These are phyloP conservation scores for Bufo bufo DNA, from an alignment of 2,113 vertebrate genomes.

Conservation along the genomic window DNA sequence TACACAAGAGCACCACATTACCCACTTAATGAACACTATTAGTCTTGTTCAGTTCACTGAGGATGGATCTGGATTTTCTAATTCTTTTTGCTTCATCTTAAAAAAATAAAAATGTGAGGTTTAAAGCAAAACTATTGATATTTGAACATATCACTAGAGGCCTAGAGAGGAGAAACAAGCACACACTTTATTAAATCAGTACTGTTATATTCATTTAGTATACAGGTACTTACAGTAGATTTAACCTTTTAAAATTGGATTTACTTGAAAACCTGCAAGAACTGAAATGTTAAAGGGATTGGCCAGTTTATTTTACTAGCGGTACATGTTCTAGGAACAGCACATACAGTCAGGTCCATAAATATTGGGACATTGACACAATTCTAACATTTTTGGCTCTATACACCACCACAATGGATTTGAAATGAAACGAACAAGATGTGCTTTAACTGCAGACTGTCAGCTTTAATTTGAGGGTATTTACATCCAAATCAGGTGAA, in stretches of 20 bases:
- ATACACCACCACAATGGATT: no score
- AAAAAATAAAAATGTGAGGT: not conserved
- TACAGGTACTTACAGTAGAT: not conserved
- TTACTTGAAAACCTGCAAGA: no score
- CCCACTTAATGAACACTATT: constrained; percentile 12
- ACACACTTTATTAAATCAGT: not conserved
- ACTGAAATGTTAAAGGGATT: no score
- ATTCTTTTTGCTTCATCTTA: not conserved
- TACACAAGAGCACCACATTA: constrained; percentile 16
- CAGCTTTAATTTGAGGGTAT: no score
- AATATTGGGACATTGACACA: no score
- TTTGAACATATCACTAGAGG: not conserved
- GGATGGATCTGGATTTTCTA: not conserved
- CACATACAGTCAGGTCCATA: no score
- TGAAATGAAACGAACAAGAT: no score
- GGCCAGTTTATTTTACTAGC: no score
- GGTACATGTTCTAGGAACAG: no score
- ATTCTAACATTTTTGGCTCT: no score
- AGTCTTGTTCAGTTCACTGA: not conserved
- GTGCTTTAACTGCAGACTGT: no score
- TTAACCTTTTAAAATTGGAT: not conserved
- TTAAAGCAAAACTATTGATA: not conserved
- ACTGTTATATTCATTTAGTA: not conserved
- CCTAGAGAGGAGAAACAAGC: not conserved
- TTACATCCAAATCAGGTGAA: no score